Conservation (phyloP, 1,140 invertebrate genomes). For the Scaptodrosophila lebanonensis region DNA sequence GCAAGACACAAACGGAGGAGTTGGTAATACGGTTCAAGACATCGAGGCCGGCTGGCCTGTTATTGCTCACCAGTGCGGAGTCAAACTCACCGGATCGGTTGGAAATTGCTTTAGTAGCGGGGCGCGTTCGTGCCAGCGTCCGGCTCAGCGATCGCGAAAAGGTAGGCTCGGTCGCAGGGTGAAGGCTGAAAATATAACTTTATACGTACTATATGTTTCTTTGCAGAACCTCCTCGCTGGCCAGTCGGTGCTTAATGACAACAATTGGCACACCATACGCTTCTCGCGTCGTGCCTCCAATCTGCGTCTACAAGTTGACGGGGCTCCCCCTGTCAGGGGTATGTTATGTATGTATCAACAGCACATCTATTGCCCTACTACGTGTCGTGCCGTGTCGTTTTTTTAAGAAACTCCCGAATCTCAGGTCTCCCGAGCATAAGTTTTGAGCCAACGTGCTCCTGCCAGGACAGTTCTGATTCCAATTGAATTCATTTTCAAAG, state of each 20-base stretch:
- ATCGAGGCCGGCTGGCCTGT: conserved; percentile 83
- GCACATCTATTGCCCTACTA: conserved; percentile 79
- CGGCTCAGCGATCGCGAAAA: conserved; percentile 91
- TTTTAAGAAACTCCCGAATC: conserved; percentile 45
- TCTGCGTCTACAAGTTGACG: conserved; percentile 91
- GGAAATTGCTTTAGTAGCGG: conserved; percentile 89
- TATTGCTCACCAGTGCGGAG: conserved; percentile 86
- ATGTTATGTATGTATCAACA: conserved; percentile 84
- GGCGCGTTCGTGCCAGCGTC: conserved; percentile 87
- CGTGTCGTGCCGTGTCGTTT: conserved; percentile 78
- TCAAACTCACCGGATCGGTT: conserved; percentile 86
- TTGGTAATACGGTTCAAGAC: conserved; percentile 93
- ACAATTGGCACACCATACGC: conserved; percentile 94
- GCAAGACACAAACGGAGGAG: conserved; percentile 94
- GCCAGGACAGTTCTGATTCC: too few species aligned
- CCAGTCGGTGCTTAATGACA: conserved; percentile 90
- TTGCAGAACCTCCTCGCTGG: conserved; percentile 88
- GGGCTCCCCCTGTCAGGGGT: conserved; percentile 89
- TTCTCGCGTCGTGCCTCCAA: conserved; percentile 90
- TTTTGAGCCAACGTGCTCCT: too few species aligned
- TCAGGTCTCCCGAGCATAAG: conserved; percentile 31
- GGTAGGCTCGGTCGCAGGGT: conserved; percentile 78
- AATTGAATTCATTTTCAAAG: too few species aligned
- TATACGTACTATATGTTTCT: background rate
- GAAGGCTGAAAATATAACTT: background rate